Conservation (phyloP, 2,888 invertebrate genomes). For the Uropetala carovei region DNA sequence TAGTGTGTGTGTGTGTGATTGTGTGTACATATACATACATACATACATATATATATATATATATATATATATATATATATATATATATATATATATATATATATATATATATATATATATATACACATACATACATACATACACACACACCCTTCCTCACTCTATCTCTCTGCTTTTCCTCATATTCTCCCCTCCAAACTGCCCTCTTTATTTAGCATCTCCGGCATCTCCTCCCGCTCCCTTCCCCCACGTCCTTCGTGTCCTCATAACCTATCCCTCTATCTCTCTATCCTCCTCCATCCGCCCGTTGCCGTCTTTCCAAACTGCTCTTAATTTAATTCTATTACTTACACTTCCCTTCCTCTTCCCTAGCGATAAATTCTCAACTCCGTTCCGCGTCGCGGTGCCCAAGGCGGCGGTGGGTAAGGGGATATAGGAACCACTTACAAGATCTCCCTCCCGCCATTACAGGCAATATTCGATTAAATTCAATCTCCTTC, state of each 20-base stretch:
- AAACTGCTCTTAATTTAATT: constrained; percentile 39
- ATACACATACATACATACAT: too few relatives aligned
- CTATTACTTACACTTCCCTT: constrained; percentile 42
- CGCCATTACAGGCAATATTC: not conserved
- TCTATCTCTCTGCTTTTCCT: not conserved
- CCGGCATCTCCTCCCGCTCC: not conserved
- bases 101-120: too few relatives aligned
- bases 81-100: too few relatives aligned
- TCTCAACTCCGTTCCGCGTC: constrained; percentile 31
- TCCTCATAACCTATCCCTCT: not conserved
- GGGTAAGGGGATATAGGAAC: not conserved
- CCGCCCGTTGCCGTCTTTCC: not conserved
- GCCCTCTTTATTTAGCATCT: not conserved
- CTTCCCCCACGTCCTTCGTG: too few relatives aligned
- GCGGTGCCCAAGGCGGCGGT: not conserved
- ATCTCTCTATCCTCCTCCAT: not conserved
- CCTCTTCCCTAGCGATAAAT: constrained; percentile 34
- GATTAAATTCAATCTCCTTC: constrained; percentile 4
- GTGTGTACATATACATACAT: too few relatives aligned
- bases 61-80: too few relatives aligned
- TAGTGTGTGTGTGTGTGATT: too few relatives aligned
- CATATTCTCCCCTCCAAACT: not conserved
- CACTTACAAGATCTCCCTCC: not conserved
- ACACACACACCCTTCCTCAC: too few relatives aligned
- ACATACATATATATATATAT: too few relatives aligned